A percentile compares a stretch with the other conserved stretches of the same genome.
Evolutionary conservation across 2,797 vertebrate species (phyloP).

Genomic region (Schizopygopsis pylzovi): DNA sequence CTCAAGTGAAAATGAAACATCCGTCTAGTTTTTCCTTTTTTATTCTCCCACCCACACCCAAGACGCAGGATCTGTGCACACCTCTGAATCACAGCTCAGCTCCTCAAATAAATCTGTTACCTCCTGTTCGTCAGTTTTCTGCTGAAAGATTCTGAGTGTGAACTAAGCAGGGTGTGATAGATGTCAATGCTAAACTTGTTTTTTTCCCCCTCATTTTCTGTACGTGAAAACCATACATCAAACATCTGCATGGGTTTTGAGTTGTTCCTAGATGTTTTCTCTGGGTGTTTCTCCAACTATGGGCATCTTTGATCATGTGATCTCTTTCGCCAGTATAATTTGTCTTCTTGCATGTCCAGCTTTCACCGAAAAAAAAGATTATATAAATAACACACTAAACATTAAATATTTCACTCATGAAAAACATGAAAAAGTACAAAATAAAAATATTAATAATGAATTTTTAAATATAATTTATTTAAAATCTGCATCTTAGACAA

Average conservation of each 20-base stretch:
- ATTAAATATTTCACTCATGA: background rate
- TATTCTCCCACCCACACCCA: slow-evolving; percentile 10
- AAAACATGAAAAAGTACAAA: background rate
- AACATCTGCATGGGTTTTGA: slow-evolving; percentile 35
- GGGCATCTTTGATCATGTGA: background rate
- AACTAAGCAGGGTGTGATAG: slow-evolving; percentile 1
- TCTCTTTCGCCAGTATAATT: background rate
- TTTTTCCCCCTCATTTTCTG: background rate
- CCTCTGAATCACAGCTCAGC: slow-evolving; percentile 5
- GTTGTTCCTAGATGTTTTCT: background rate
- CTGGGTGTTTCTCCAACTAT: slow-evolving; percentile 17
- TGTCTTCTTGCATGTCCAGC: background rate
- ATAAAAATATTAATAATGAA: background rate
- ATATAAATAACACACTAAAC: background rate
- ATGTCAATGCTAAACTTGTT: background rate
- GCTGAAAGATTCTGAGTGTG: background rate
- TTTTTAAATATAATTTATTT: background rate
- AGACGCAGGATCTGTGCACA: background rate
- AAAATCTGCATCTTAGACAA: background rate
- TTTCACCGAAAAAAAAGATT: background rate
- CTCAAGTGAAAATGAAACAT: slow-evolving; percentile 15
- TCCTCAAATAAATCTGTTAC: slow-evolving; percentile 2
- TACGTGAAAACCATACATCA: background rate
- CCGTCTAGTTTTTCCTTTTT: slow-evolving; percentile 9
- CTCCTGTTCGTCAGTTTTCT: background rate